Percentiles rank a stretch among this genome's conserved stretches.
phyloP scores from a whole-genome alignment of 2,113 vertebrate genomes.

The Catharus bicknelli region DNA sequence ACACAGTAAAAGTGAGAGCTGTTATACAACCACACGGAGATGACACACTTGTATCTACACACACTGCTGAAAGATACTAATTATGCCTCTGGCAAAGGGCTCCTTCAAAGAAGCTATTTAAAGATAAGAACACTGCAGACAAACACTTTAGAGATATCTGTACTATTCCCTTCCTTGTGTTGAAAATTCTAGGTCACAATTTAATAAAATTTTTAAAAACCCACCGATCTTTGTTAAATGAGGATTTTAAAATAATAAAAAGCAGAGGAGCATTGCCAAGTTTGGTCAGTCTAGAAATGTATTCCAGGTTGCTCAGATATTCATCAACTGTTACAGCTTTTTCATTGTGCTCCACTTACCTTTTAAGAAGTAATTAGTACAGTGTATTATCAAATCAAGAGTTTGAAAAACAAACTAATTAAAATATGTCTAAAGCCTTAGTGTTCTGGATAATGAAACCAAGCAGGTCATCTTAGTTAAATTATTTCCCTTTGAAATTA shows the following conservation, averaged over 20 bases:
- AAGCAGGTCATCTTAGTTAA: not conserved
- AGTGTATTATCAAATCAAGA: not conserved
- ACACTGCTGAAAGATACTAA: constrained; percentile 3
- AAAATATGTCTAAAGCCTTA: not conserved
- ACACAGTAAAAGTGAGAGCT: not conserved
- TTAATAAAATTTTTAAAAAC: not conserved
- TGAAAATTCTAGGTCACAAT: constrained; percentile 46
- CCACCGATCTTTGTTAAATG: not conserved
- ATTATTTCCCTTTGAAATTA: constrained; percentile 9
- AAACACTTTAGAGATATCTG: constrained; percentile 37
- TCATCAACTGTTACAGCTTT: constrained; percentile 13
- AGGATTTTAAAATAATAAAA: not conserved
- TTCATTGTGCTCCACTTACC: not conserved
- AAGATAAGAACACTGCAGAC: constrained; percentile 56
- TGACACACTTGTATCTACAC: not conserved
- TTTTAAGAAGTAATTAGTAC: constrained; percentile 14
- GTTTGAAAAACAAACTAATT: constrained; percentile 35
- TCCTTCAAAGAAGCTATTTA: constrained; percentile 59
- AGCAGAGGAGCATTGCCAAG: not conserved
- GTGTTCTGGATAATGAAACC: constrained; percentile 17
- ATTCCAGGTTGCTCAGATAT: not conserved
- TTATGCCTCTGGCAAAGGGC: constrained; percentile 58
- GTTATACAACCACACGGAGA: not conserved
- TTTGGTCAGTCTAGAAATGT: not conserved
- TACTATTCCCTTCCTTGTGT: not conserved